A percentile compares a stretch with the other conserved stretches of the same genome.
Conservation (phyloP, 64 coral and sea anemone genomes). For the Actinia tenebrosa region DNA sequence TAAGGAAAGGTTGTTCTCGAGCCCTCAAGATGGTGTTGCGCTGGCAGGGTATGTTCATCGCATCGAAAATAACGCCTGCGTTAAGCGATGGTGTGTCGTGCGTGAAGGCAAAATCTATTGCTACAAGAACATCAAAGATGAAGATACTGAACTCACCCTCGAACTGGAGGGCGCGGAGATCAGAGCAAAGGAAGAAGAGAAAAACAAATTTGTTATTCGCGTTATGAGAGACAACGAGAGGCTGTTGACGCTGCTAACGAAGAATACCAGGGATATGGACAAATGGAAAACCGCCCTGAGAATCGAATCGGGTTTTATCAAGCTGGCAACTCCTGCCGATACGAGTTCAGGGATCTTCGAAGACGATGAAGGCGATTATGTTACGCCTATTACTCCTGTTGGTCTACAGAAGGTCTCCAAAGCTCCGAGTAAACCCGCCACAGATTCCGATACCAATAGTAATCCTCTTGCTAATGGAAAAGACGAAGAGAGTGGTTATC, state of each 20-base stretch:
- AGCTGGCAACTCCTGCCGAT: conserved; percentile 53
- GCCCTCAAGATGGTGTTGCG: conserved; percentile 72
- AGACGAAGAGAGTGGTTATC: conserved; percentile 44
- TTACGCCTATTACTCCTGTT: conserved; percentile 57
- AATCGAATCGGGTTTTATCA: conserved; percentile 78
- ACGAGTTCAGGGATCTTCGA: conserved; percentile 72
- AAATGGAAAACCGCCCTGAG: conserved; percentile 78
- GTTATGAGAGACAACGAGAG: conserved; percentile 65
- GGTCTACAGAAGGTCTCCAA: conserved; percentile 25
- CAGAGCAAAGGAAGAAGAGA: conserved; percentile 54
- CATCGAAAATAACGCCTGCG: conserved; percentile 31
- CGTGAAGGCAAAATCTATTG: conserved; percentile 77
- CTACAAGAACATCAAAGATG: conserved; percentile 80
- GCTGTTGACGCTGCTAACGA: conserved; percentile 57
- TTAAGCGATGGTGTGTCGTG: conserved; percentile 87
- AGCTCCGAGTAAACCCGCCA: not conserved
- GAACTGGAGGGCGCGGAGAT: conserved; percentile 73
- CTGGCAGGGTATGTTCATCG: conserved; percentile 76
- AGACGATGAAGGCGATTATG: conserved; percentile 81
- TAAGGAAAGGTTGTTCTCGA: conserved; percentile 60
- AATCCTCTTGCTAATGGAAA: not conserved
- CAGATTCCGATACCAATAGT: not conserved
- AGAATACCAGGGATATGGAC: conserved; percentile 74
- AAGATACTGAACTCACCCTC: conserved; percentile 71
- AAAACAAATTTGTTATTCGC: conserved; percentile 60